A percentile compares a stretch with the other conserved stretches of the same genome.
Evolutionary conservation across 1,140 invertebrate species (phyloP).

Genomic region (Vollenhovia emeryi): DNA sequence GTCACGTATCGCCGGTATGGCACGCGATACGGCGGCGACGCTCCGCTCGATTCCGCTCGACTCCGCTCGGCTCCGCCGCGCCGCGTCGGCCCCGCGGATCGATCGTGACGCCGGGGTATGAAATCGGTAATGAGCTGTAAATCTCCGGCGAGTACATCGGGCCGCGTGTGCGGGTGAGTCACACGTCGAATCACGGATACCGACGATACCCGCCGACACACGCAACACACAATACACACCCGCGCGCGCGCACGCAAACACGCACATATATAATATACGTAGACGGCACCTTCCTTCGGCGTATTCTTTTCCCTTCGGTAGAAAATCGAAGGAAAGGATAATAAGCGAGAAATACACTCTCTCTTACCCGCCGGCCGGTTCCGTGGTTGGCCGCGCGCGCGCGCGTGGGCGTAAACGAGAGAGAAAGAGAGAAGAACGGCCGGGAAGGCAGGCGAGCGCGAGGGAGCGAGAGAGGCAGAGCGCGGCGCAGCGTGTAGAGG

Average conservation of each 20-base stretch:
- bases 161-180: slow-evolving; percentile 76
- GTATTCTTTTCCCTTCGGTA: slow-evolving; percentile 74
- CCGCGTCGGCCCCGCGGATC: slow-evolving; percentile 41
- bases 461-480: slow-evolving; percentile 8
- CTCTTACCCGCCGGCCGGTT: slow-evolving; percentile 74
- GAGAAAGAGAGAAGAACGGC: slow-evolving; percentile 14
- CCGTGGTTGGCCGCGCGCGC: slow-evolving; percentile 67
- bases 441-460: slow-evolving; percentile 33
- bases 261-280: slow-evolving; percentile 72
- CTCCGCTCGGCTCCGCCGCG: slow-evolving; percentile 19
- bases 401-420: slow-evolving; percentile 78
- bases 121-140: slow-evolving; percentile 85
- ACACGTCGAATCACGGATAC: slow-evolving; percentile 68
- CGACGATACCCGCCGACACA: slow-evolving; percentile 63
- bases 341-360: slow-evolving; percentile 84
- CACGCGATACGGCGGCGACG: slow-evolving; percentile 6
- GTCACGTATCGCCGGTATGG: slow-evolving; percentile 46
- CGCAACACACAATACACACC: neutral
- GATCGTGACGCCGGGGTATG: slow-evolving; percentile 76
- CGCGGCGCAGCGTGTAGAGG: slow-evolving; percentile 1
- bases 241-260: neutral
- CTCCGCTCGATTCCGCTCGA: slow-evolving; percentile 5
- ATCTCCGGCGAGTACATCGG: slow-evolving; percentile 67
- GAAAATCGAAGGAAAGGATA: slow-evolving; percentile 83
- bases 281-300: slow-evolving; percentile 63